Conservation (phyloP, 1,140 invertebrate species). For the Bombus haemorrhoidalis region DNA sequence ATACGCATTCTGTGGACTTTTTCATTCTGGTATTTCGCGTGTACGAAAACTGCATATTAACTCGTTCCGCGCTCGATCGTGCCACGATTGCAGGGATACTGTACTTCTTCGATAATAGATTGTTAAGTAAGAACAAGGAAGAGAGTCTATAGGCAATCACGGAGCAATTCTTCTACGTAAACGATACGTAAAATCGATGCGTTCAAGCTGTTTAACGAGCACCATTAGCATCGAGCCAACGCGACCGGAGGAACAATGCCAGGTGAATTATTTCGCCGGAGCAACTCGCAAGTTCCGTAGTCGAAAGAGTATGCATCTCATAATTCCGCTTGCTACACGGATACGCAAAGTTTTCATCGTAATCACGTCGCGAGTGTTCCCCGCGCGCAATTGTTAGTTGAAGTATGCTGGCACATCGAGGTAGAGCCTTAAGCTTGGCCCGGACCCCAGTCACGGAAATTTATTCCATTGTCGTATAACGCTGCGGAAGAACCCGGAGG, state of each 20-base stretch:
- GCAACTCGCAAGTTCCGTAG: background rate
- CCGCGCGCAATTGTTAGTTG: slow-evolving; percentile 11
- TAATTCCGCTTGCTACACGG: slow-evolving; percentile 25
- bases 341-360: slow-evolving; percentile 36
- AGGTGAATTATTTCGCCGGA: slow-evolving; percentile 6
- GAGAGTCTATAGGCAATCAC: background rate
- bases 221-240: slow-evolving; percentile 1
- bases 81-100: background rate
- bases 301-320: slow-evolving; percentile 21
- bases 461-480: slow-evolving; percentile 10
- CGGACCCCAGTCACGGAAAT: background rate
- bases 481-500: background rate
- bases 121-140: background rate
- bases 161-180: slow-evolving; percentile 17
- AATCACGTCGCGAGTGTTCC: slow-evolving; percentile 14
- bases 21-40: too few relatives aligned
- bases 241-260: background rate
- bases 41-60: too few relatives aligned
- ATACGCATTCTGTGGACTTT: too few relatives aligned
- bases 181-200: slow-evolving; percentile 21
- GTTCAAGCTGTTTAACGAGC: slow-evolving; percentile 16
- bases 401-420: slow-evolving; percentile 9
- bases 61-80: background rate
- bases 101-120: background rate
- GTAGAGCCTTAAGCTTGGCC: background rate